These are phyloP conservation scores for Zonitis immaculata DNA, from an alignment of 2,888 invertebrate genomes.

Conservation along the genomic window DNA sequence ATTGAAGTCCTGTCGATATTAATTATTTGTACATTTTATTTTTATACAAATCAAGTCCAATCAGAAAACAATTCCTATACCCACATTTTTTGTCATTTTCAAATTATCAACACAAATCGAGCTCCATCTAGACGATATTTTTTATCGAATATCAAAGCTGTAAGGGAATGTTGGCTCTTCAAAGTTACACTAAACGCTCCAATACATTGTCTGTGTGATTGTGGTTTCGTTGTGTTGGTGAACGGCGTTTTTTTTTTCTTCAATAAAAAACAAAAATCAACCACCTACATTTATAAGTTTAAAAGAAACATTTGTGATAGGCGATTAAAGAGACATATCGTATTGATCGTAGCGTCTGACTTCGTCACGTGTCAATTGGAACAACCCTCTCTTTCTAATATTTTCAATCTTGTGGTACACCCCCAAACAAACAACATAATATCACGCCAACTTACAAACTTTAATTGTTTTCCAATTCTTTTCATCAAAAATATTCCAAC, in stretches of 20 bases:
- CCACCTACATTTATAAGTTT: constrained; percentile 31
- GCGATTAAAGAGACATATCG: constrained; percentile 30
- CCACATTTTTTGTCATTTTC: too few species aligned
- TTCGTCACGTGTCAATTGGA: constrained; percentile 9
- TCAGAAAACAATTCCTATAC: too few species aligned
- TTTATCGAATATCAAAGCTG: constrained; percentile 25
- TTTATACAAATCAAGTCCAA: too few species aligned
- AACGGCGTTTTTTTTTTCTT: constrained; percentile 23
- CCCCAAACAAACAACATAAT: too few species aligned
- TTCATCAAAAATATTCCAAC: background rate
- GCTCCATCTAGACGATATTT: too few species aligned
- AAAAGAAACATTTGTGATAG: constrained; percentile 31
- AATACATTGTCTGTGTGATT: background rate
- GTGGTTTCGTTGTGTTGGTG: background rate
- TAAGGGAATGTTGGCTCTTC: constrained; percentile 24
- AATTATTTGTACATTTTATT: too few species aligned
- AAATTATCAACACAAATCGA: too few species aligned
- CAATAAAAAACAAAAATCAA: constrained; percentile 24
- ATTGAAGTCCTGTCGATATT: too few species aligned
- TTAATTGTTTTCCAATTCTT: constrained; percentile 17
- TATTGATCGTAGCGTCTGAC: background rate
- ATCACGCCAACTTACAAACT: constrained; percentile 10
- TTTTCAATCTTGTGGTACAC: too few species aligned
- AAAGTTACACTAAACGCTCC: constrained; percentile 11
- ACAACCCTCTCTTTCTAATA: background rate